Base-by-base conservation (phyloP, 2,888 invertebrate species). In the Petrolisthes cinctipes region DNA sequence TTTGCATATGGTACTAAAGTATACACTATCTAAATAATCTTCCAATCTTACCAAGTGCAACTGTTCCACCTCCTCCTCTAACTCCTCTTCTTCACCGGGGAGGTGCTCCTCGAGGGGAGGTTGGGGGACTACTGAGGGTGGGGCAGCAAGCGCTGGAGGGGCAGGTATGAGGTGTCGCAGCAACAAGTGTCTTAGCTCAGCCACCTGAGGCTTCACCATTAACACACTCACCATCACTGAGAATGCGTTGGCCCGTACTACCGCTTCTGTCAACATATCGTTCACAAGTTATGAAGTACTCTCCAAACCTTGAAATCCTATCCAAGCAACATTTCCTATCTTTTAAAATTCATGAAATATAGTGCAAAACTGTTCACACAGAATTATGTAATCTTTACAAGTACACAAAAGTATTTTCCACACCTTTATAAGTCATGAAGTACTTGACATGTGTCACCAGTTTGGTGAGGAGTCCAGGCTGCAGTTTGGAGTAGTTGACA, bases 161-260 rank as follows among this genome's bases (percentile, higher is more conserved):
- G 89, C 83, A 6, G 89, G 84, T 5, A 81, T 89, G 53, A 83
- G 83, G 86, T 88, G 89, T 37, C 87, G 71, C 14, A 87, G n/a
- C 4, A 90, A 88, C n/a, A 90, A 23, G 54, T 89, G 83, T 71
- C 66, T 54, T 57, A 90, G 79, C 68, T 90, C 90, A n/a, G 75
- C 80, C 76, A 90, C 86, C 71, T 83, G 83, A 37, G 90, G 90
- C 56, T 90, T 90, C 61, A 90, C 85, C 89, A 90, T 85, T 57
- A 90, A 76, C 68, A 90, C 84, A 54, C 87, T 89, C 83, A 90
- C 90, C 82, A 90, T 85, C 61, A 90, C 90, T 7, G 90, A 90
- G 82, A 90, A 86, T n/a, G 90, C 89, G 66, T 90, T 90, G 17
- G 90, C 90, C n/a, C 85, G 85, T 11, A 90, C 90, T 23, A 90